Conservation (phyloP, 2,113 vertebrate species). For the Mirza zaza region DNA sequence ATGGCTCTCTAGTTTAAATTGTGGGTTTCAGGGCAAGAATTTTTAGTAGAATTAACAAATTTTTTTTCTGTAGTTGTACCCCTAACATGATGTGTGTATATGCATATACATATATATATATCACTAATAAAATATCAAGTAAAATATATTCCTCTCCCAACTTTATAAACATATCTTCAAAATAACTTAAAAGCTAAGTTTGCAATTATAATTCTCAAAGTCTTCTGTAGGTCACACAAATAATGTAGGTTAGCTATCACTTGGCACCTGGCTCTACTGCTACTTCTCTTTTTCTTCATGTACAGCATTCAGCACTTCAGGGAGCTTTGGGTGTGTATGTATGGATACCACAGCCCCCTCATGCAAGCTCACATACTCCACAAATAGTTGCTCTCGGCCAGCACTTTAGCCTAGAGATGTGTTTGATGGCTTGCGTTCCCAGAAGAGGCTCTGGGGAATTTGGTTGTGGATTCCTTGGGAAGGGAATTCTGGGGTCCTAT, state of each 20-base stretch:
- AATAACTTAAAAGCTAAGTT: not conserved
- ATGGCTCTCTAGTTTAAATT: not conserved
- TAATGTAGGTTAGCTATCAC: no score
- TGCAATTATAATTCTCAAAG: not conserved
- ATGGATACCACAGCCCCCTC: not conserved
- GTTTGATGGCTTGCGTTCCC: not conserved
- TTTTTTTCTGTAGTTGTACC: not conserved
- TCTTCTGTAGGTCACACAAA: not conserved
- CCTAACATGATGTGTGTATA: not conserved
- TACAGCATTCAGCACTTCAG: not conserved
- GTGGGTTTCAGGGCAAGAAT: not conserved
- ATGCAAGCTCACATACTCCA: not conserved
- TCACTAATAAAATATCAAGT: not conserved
- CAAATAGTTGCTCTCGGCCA: not conserved
- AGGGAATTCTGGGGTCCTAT: not conserved
- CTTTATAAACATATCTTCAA: not conserved
- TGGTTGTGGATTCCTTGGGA: not conserved
- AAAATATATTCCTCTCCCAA: not conserved
- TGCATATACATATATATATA: no score
- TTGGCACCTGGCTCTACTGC: not conserved
- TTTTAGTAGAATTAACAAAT: not conserved
- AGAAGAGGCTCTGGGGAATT: not conserved
- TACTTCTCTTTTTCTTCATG: not conserved
- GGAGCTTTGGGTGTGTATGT: not conserved
- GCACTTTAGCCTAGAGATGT: no score